Percentiles rank a stretch among this genome's conserved stretches.
These are phyloP conservation scores for Pyrochroa serraticornis DNA, from an alignment of 2,888 invertebrate species.

Conservation along the genomic window DNA sequence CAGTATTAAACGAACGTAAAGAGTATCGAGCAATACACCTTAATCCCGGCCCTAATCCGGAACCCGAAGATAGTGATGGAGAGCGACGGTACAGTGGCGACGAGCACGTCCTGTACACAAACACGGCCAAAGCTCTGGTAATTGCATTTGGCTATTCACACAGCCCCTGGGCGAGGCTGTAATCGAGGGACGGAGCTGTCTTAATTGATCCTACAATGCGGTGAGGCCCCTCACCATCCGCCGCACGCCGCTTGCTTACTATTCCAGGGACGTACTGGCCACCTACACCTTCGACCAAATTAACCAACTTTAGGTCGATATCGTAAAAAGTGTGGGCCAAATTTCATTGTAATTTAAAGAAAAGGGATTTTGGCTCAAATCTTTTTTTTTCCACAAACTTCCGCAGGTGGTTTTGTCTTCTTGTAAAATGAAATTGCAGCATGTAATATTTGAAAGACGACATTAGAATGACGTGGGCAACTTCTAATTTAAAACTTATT, in stretches of 20 bases:
- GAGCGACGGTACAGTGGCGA: conserved; percentile 35
- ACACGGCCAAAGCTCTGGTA: conserved; percentile 49
- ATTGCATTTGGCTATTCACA: conserved; percentile 53
- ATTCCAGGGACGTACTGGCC: conserved; percentile 27
- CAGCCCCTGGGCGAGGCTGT: conserved; percentile 44
- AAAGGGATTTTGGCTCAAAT: no score
- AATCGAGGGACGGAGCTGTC: conserved; percentile 50
- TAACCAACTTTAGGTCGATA: no score
- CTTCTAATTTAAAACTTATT: no score
- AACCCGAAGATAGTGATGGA: conserved; percentile 34
- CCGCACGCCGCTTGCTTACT: conserved; percentile 23
- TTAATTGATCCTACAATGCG: conserved; percentile 52
- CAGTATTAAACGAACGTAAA: conserved; percentile 25
- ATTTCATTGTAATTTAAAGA: no score
- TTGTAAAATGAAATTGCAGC: no score
- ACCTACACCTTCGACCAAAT: conserved; percentile 8
- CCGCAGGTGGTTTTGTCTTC: no score
- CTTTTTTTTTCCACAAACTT: no score
- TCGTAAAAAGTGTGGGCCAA: no score
- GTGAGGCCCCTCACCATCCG: conserved; percentile 35
- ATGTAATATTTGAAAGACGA: no score
- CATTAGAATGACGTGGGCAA: no score
- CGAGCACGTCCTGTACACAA: conserved; percentile 47
- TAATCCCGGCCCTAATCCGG: conserved; percentile 36
- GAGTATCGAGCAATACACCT: conserved; percentile 35